Evolutionary conservation across 2,113 vertebrate genomes (phyloP).

Genomic region (Herpetotheres cachinnans): DNA sequence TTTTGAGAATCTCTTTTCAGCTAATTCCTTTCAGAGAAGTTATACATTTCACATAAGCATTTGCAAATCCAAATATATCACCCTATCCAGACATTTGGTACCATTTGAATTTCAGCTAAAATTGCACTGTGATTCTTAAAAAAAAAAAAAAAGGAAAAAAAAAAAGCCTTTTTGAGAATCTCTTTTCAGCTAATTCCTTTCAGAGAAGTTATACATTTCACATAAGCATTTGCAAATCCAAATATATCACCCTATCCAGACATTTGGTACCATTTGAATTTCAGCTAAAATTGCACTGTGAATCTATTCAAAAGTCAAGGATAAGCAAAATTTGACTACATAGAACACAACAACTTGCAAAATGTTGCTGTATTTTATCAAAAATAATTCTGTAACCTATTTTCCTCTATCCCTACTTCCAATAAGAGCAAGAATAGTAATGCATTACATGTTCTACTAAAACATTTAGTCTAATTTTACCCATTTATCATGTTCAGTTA

Average conservation of each 20-base stretch:
- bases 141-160: too few relatives aligned
- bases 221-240: neutral
- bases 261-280: neutral
- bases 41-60: neutral
- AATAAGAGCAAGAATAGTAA: neutral
- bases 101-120: neutral
- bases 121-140: neutral
- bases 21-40: neutral
- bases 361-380: neutral
- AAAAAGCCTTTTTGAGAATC: neutral
- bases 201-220: neutral
- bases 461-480: neutral
- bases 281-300: neutral
- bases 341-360: neutral
- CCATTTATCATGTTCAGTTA: neutral
- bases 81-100: neutral
- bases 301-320: neutral
- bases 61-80: conserved; percentile 24
- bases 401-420: neutral
- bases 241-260: neutral
- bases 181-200: neutral
- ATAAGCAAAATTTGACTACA: neutral
- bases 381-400: neutral
- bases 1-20: neutral
- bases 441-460: neutral